Conservation (phyloP, 1,140 invertebrate species). For the Saxidomus purpurata region DNA sequence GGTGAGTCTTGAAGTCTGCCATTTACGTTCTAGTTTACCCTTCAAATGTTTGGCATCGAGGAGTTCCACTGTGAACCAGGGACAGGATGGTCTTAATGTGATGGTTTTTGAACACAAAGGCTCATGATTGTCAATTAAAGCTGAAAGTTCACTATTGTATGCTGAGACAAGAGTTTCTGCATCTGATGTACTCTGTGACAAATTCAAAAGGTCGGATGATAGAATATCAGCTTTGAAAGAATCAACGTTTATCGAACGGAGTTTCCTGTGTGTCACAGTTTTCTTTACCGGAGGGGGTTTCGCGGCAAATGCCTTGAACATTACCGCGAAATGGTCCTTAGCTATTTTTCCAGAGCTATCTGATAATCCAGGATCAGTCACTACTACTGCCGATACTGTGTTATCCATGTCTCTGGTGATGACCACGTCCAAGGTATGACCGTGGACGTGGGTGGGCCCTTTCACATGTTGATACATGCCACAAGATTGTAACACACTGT, state of each 20-base stretch:
- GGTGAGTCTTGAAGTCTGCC: neutral
- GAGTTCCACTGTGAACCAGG: conserved; percentile 52
- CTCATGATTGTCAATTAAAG: conserved; percentile 47
- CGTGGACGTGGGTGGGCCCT: neutral
- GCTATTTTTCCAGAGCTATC: conserved; percentile 57
- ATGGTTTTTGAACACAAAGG: conserved; percentile 45
- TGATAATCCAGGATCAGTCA: conserved; percentile 26
- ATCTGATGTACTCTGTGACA: neutral
- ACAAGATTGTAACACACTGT: neutral
- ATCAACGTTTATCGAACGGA: neutral
- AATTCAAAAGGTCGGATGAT: neutral
- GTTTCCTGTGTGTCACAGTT: conserved; percentile 44
- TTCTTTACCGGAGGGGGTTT: conserved; percentile 46
- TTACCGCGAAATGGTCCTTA: conserved; percentile 54
- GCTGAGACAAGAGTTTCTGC: neutral
- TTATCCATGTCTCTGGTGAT: conserved; percentile 13
- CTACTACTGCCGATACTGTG: neutral
- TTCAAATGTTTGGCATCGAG: conserved; percentile 7
- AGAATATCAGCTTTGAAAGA: conserved; percentile 29
- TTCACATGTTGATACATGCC: neutral
- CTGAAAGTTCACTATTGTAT: neutral
- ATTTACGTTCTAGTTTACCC: conserved; percentile 35
- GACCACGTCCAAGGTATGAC: conserved; percentile 28
- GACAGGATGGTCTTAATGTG: conserved; percentile 41
- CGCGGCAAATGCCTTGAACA: neutral